Percentiles rank a stretch among this genome's conserved stretches.
These are phyloP conservation scores for Montipora capricornis DNA, from an alignment of 64 coral and sea anemone species.

Conservation along the genomic window DNA sequence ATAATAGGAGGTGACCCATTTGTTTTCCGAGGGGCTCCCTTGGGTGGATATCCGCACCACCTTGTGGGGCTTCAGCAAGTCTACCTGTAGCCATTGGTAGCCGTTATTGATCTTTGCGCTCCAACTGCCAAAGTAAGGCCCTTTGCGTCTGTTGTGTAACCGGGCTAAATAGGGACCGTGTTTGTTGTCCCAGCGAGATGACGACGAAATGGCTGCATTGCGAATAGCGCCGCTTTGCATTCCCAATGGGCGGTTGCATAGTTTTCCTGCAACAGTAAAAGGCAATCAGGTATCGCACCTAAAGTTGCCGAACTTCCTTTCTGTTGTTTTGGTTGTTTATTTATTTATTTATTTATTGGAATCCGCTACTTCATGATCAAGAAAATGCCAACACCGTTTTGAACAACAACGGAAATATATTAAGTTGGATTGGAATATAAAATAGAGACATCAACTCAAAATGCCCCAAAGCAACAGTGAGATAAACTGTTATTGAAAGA, in stretches of 20 bases:
- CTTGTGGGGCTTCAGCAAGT: constrained; percentile 50
- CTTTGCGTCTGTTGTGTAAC: constrained; percentile 62
- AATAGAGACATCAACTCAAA: too few species aligned
- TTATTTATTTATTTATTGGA: background rate
- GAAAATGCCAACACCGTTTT: too few species aligned
- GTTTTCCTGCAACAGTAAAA: constrained; percentile 13
- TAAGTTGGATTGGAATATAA: too few species aligned
- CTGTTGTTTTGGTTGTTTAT: background rate
- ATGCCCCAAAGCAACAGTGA: too few species aligned
- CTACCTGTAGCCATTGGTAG: constrained; percentile 72
- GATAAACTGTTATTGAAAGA: too few species aligned
- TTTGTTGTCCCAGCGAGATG: constrained; percentile 64
- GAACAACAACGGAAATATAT: too few species aligned
- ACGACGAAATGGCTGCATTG: constrained; percentile 54
- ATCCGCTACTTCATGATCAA: too few species aligned
- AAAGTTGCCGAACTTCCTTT: background rate
- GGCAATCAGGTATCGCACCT: background rate
- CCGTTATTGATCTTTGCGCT: constrained; percentile 57
- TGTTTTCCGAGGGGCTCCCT: constrained; percentile 36
- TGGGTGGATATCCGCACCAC: constrained; percentile 64
- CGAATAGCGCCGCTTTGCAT: constrained; percentile 66
- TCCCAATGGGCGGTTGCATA: constrained; percentile 43
- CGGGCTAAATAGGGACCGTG: constrained; percentile 68
- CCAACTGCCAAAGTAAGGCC: constrained; percentile 58
- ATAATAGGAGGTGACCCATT: constrained; percentile 78